phyloP scores from a whole-genome alignment of 37 sponge, comb jelly and placozoan genomes.

The Trichoplax adhaerens region DNA sequence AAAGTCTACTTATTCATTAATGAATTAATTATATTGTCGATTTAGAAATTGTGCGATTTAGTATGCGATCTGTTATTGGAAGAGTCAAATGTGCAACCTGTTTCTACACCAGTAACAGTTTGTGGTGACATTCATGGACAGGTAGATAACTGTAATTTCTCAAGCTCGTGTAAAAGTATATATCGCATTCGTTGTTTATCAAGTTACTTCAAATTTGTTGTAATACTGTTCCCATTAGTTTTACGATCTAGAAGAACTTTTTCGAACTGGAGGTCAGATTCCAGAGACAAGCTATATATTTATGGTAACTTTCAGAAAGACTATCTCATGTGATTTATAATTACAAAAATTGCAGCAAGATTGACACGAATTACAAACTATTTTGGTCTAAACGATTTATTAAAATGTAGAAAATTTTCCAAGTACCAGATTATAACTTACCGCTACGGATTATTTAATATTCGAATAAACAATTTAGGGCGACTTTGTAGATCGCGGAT shows the following conservation, averaged over 20 bases:
- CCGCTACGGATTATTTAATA: too few species aligned
- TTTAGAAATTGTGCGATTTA: constrained; percentile 78
- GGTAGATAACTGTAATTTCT: constrained; percentile 26
- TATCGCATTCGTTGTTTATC: not conserved
- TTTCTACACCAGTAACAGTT: constrained; percentile 90
- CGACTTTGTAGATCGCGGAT: constrained; percentile 98
- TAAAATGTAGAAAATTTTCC: too few species aligned
- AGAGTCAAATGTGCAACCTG: constrained; percentile 96
- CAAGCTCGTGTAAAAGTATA: not conserved
- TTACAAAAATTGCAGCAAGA: too few species aligned
- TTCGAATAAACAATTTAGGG: constrained; percentile 35
- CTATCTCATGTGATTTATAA: too few species aligned
- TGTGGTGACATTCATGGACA: constrained; percentile 99
- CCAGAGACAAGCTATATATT: constrained; percentile 87
- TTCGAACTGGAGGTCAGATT: constrained; percentile 66
- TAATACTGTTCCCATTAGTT: constrained; percentile 23
- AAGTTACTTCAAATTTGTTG: not conserved
- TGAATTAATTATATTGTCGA: not conserved
- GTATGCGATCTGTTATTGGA: constrained; percentile 91
- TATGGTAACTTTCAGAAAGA: constrained; percentile 40
- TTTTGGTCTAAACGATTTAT: too few species aligned
- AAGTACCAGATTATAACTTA: too few species aligned
- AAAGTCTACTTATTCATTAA: not conserved
- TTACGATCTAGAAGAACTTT: constrained; percentile 87
- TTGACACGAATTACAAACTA: too few species aligned